A percentile compares a stretch with the other conserved stretches of the same genome.
phyloP scores from a whole-genome alignment of 2,797 vertebrate species.

The Lithobates pipiens region DNA sequence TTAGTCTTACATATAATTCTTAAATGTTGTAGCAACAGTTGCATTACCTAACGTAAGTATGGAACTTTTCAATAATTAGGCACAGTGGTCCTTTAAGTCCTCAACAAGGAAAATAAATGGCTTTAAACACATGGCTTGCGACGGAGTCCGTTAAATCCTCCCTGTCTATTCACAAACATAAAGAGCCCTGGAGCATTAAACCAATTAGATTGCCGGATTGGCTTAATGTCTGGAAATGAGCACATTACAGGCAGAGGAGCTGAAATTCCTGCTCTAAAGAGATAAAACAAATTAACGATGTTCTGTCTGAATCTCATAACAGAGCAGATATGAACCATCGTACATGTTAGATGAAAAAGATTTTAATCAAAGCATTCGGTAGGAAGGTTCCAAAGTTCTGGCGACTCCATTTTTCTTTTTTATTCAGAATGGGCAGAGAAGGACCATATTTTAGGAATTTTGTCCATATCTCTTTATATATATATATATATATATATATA shows the following conservation, averaged over 20 bases:
- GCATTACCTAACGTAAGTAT: neutral
- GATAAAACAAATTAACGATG: slow-evolving; percentile 62
- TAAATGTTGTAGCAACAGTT: too few relatives aligned
- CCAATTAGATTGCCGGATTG: slow-evolving; percentile 58
- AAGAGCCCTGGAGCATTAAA: slow-evolving; percentile 57
- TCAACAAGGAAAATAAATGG: slow-evolving; percentile 52
- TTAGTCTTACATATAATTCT: too few relatives aligned
- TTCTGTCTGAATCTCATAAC: slow-evolving; percentile 46
- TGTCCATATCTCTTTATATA: too few relatives aligned
- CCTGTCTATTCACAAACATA: slow-evolving; percentile 52
- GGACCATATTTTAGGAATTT: too few relatives aligned
- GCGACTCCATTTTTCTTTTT: too few relatives aligned
- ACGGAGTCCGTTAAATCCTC: slow-evolving; percentile 54
- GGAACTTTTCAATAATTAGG: neutral
- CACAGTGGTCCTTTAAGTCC: slow-evolving; percentile 21
- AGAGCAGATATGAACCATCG: neutral
- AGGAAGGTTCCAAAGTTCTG: neutral
- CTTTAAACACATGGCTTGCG: slow-evolving; percentile 24
- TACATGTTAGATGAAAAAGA: slow-evolving; percentile 5
- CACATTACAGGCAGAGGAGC: slow-evolving; percentile 48
- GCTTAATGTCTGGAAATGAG: slow-evolving; percentile 60
- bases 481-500: too few relatives aligned
- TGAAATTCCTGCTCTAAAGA: slow-evolving; percentile 55
- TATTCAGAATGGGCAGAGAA: too few relatives aligned
- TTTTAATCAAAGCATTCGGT: neutral